Conservation (phyloP, 2,113 vertebrate genomes). For the Urocolius indicus region DNA sequence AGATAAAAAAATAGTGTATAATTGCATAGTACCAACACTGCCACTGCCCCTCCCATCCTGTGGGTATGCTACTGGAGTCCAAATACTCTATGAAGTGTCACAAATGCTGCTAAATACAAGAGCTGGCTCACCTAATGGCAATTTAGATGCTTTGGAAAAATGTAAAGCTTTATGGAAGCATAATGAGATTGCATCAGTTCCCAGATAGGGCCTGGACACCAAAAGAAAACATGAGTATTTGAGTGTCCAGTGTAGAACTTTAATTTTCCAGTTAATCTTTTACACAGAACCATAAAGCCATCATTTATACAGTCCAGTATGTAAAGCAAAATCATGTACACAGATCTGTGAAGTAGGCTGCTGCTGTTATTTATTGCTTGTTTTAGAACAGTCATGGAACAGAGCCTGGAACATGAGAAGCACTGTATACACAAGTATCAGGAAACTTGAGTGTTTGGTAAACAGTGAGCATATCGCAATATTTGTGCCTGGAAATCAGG, state of each 20-base stretch:
- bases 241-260: neutral
- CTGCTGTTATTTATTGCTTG: neutral
- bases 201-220: neutral
- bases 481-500: neutral
- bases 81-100: neutral
- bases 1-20: neutral
- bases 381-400: neutral
- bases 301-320: neutral
- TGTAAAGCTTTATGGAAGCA: neutral
- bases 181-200: neutral
- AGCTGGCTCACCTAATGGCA: neutral
- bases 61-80: neutral
- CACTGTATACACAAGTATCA: neutral
- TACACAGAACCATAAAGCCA: neutral
- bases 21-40: neutral
- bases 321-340: neutral
- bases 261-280: constrained; percentile 25
- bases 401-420: neutral
- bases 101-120: neutral
- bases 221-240: neutral
- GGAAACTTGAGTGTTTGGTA: neutral
- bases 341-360: neutral
- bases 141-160: neutral
- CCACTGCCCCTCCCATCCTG: neutral
- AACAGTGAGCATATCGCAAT: neutral